Conservation (phyloP, 2,888 invertebrate genomes). For the Enchytraeus crypticus region DNA sequence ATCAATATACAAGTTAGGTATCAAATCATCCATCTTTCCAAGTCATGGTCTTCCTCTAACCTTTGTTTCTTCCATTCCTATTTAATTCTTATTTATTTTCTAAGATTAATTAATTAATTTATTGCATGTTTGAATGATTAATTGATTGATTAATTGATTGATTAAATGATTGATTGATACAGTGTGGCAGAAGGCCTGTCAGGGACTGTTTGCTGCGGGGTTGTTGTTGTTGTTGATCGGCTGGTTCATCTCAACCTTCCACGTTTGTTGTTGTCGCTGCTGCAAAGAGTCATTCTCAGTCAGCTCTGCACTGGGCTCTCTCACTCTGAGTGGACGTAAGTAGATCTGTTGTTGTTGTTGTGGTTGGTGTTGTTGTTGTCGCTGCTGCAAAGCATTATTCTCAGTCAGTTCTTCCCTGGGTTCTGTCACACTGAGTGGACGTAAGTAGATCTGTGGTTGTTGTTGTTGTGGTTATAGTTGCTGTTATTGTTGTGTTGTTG, state of each 20-base stretch:
- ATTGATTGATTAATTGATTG: no score
- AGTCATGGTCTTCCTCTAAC: no score
- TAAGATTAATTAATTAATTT: no score
- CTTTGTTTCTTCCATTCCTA: no score
- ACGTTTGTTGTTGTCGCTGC: slow-evolving; percentile 10
- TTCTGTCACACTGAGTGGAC: slow-evolving; percentile 9
- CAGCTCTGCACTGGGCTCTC: slow-evolving; percentile 13
- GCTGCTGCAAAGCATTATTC: slow-evolving; percentile 11
- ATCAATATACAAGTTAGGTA: no score
- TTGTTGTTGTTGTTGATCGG: slow-evolving; percentile 7
- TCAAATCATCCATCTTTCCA: no score
- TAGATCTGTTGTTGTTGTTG: not conserved
- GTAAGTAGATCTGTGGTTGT: not conserved
- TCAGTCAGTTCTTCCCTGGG: slow-evolving; percentile 14
- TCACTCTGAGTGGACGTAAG: slow-evolving; percentile 11
- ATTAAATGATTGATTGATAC: no score
- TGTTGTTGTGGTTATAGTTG: no score
- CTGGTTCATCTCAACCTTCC: slow-evolving; percentile 6
- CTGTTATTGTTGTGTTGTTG: slow-evolving; percentile 13
- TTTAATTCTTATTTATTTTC: no score
- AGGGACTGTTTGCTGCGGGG: slow-evolving; percentile 13
- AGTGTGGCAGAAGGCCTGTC: slow-evolving; percentile 15
- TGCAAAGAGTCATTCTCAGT: slow-evolving; percentile 14
- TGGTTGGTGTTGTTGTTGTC: slow-evolving; percentile 10
- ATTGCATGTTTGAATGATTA: no score